Percentiles rank a stretch among this genome's conserved stretches.
These are phyloP conservation scores for Dasyprocta punctata DNA, from an alignment of 2,113 vertebrate genomes.

Conservation along the genomic window DNA sequence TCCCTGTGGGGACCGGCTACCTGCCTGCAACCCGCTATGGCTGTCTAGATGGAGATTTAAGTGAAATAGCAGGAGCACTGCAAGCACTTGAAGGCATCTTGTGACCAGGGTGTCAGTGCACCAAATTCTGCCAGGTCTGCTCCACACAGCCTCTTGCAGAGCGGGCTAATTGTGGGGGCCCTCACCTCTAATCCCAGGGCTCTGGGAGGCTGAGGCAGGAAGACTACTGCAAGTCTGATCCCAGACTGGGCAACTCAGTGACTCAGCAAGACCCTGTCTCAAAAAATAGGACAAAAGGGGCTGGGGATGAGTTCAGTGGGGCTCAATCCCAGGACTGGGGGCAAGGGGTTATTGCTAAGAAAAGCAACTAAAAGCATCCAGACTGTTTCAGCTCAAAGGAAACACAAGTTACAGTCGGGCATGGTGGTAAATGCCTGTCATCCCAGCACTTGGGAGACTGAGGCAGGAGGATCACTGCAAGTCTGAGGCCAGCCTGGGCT, in stretches of 20 bases:
- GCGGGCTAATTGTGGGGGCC: neutral
- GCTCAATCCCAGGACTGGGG: neutral
- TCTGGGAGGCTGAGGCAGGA: neutral
- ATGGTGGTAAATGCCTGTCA: neutral
- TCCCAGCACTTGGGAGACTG: neutral
- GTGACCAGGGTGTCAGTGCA: neutral
- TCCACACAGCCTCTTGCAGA: neutral
- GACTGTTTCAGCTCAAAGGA: neutral
- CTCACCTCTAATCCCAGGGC: neutral
- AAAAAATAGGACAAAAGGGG: neutral
- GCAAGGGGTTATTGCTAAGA: neutral
- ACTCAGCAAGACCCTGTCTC: neutral
- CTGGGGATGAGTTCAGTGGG: neutral
- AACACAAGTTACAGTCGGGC: neutral
- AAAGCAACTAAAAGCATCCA: neutral
- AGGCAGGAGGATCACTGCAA: neutral
- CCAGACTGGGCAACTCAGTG: neutral
- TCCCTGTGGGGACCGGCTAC: neutral
- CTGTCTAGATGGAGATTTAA: neutral
- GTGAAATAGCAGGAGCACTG: neutral
- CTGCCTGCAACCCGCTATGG: rapidly evolving
- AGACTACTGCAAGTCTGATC: neutral
- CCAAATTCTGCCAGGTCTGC: neutral
- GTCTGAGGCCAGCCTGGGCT: neutral
- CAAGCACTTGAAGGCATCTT: neutral